A percentile compares a stretch with the other conserved stretches of the same genome.
Conservation (phyloP, 2,888 invertebrate species). For the Incurvaria masculella region DNA sequence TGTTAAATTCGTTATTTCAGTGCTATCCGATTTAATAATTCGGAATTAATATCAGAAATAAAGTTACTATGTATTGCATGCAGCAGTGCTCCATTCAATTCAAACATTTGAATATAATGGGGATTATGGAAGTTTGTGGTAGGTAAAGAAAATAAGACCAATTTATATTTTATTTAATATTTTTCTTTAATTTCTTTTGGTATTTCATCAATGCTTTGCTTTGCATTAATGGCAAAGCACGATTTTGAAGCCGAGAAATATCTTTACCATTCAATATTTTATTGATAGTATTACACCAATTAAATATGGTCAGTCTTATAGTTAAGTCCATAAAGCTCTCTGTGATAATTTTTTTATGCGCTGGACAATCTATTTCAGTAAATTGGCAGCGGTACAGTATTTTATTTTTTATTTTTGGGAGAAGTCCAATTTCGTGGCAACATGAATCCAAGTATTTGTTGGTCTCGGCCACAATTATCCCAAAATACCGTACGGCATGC, state of each 20-base stretch:
- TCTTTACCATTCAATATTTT: constrained; percentile 4
- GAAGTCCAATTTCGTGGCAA: no score
- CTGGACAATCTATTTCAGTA: background rate
- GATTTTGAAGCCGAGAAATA: background rate
- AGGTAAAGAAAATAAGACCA: constrained; percentile 1
- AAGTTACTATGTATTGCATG: no score
- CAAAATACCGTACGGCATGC: no score
- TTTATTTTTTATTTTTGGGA: constrained; percentile 4
- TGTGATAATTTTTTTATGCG: constrained; percentile 5
- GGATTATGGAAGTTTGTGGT: no score
- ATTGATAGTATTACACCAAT: constrained; percentile 5
- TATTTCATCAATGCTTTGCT: constrained; percentile 3
- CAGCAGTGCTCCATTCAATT: no score
- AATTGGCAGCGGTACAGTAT: constrained; percentile 4
- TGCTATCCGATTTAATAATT: no score
- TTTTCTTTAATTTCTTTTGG: background rate
- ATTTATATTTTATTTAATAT: constrained; percentile 4
- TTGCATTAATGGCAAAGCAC: constrained; percentile 3
- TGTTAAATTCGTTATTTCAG: no score
- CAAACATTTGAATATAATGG: no score
- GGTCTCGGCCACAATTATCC: no score
- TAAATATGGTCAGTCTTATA: constrained; percentile 6
- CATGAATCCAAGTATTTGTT: no score
- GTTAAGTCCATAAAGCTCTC: constrained; percentile 6
- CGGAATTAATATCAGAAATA: no score